Percentiles rank a stretch among this genome's conserved stretches.
Evolutionary conservation across 2,797 vertebrate genomes (phyloP).

Genomic region (Alauda arvensis): DNA sequence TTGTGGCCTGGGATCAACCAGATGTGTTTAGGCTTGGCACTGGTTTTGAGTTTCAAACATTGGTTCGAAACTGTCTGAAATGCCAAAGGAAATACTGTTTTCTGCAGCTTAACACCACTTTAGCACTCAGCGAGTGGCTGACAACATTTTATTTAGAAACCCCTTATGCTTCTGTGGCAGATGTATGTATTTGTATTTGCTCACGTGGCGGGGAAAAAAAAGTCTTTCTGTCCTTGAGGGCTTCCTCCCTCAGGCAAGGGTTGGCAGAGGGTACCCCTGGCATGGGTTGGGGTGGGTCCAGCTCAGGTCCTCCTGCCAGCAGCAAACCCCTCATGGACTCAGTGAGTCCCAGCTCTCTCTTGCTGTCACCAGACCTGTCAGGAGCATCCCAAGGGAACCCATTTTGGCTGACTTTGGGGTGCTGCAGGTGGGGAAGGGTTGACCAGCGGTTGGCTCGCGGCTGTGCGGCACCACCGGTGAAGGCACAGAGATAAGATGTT

Average conservation of each 20-base stretch:
- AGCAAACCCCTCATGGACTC: not conserved
- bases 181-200: conserved; percentile 52
- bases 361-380: not conserved
- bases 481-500: conserved; percentile 9
- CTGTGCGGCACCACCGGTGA: not conserved
- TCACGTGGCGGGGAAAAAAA: not conserved
- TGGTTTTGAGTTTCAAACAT: conserved; percentile 78
- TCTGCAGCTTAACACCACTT: conserved; percentile 72
- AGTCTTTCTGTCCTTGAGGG: not conserved
- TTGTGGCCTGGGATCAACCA: conserved; percentile 86
- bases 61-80: conserved; percentile 75
- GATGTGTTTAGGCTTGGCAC: conserved; percentile 83
- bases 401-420: not conserved
- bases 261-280: not conserved
- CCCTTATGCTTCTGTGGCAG: conserved; percentile 54
- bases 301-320: not conserved
- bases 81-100: conserved; percentile 78
- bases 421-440: not conserved
- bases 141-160: conserved; percentile 71
- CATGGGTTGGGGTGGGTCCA: not conserved
- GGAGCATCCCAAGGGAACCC: not conserved
- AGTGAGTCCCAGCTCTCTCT: not conserved
- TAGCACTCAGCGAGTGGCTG: conserved; percentile 73
- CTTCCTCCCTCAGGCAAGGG: not conserved
- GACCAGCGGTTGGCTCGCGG: fast-evolving